A percentile compares a stretch with the other conserved stretches of the same genome.
Evolutionary conservation across 1,140 invertebrate genomes (phyloP).

Genomic region (Zaprionus davidi): DNA sequence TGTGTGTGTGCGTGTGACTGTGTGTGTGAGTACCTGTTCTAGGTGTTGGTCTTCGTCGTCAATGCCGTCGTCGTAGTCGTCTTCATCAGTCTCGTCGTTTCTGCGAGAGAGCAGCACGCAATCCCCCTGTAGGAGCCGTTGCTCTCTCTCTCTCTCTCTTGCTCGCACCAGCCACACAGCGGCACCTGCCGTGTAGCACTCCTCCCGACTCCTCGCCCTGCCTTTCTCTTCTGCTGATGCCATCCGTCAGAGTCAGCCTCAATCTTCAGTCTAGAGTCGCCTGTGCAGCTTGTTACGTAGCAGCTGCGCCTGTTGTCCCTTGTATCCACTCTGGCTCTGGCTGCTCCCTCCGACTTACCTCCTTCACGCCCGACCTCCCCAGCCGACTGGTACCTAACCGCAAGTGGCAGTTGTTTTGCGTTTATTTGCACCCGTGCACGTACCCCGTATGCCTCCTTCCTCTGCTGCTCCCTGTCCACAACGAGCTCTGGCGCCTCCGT

Average conservation of each 20-base stretch:
- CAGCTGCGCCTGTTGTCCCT: conserved; percentile 22
- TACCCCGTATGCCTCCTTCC: not conserved
- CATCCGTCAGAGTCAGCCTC: conserved; percentile 41
- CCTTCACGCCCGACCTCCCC: not conserved
- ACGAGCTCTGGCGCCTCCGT: conserved; percentile 44
- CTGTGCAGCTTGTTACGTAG: conserved; percentile 30
- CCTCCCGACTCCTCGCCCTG: not conserved
- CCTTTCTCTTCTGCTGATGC: not conserved
- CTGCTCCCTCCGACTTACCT: not conserved
- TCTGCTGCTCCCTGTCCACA: not conserved
- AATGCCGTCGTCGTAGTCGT: conserved; percentile 34
- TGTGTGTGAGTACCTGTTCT: conserved; percentile 74
- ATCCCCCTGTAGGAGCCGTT: conserved; percentile 59
- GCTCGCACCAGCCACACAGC: conserved; percentile 35
- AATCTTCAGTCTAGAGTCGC: conserved; percentile 22
- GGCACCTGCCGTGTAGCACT: conserved; percentile 49
- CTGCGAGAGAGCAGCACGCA: conserved; percentile 40
- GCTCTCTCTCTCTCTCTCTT: conserved; percentile 42
- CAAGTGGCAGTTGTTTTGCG: conserved; percentile 74
- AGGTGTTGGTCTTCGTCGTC: conserved; percentile 73
- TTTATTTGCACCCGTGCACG: conserved; percentile 46
- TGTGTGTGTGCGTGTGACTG: conserved; percentile 54
- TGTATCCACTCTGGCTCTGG: conserved; percentile 9
- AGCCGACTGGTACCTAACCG: conserved; percentile 54
- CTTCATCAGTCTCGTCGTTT: conserved; percentile 21